Percentiles rank a stretch among this genome's conserved stretches.
Evolutionary conservation across 2,797 vertebrate species (phyloP).

Genomic region (Trachops cirrhosus): DNA sequence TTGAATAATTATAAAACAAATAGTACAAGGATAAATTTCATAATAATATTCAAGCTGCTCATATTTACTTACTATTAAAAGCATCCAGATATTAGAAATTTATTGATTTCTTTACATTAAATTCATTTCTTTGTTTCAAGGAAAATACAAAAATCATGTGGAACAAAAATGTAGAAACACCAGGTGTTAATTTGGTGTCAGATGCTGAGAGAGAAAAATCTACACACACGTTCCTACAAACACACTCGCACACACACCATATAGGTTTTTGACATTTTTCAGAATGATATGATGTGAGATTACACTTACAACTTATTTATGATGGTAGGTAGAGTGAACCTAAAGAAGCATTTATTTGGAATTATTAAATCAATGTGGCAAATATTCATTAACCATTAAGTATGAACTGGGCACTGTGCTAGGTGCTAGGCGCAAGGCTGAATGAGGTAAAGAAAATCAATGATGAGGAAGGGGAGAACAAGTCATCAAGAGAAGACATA

Average conservation of each 20-base stretch:
- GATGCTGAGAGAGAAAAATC: not conserved
- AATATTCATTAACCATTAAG: not conserved
- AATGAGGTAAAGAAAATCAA: not conserved
- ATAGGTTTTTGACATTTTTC: not conserved
- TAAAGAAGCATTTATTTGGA: not conserved
- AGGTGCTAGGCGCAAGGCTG: not conserved
- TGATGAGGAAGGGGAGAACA: not conserved
- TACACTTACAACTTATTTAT: not conserved
- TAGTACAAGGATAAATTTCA: not conserved
- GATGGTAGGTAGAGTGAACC: not conserved
- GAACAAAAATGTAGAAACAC: not conserved
- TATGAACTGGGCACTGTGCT: not conserved
- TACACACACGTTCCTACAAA: not conserved
- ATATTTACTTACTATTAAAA: constrained; percentile 2
- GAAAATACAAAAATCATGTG: not conserved
- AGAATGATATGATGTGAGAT: not conserved
- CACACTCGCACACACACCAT: not conserved
- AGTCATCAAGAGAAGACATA: not conserved
- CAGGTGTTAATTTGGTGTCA: not conserved
- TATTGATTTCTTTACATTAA: not conserved
- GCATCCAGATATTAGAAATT: not conserved
- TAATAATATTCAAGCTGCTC: not conserved
- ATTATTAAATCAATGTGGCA: not conserved
- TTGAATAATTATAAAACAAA: not conserved
- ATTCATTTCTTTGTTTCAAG: not conserved